Evolutionary conservation across 1,140 invertebrate genomes (phyloP).

Genomic region (Drosophila takahashii): DNA sequence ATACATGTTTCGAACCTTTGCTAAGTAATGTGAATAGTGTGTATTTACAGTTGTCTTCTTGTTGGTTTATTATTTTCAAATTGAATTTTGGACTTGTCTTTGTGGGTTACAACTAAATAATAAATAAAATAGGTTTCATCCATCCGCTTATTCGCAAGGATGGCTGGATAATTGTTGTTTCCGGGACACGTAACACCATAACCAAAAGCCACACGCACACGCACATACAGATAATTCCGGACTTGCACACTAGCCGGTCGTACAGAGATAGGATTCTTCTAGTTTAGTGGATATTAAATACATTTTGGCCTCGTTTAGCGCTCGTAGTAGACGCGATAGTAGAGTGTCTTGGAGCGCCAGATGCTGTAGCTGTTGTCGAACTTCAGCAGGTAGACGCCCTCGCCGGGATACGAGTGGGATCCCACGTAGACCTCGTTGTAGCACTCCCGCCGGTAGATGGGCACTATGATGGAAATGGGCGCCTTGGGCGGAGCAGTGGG

Average conservation of each 20-base stretch:
- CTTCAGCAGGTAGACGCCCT: constrained; percentile 98
- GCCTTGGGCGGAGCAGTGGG: constrained; percentile 84
- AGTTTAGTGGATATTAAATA: constrained; percentile 26
- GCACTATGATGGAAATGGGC: constrained; percentile 92
- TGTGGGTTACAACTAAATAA: constrained; percentile 67
- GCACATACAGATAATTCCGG: constrained; percentile 12
- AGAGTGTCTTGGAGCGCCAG: constrained; percentile 99
- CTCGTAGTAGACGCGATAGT: constrained; percentile 99
- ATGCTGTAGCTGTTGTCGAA: constrained; percentile 99
- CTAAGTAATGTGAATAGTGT: neutral
- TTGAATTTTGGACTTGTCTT: constrained; percentile 30
- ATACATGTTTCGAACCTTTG: neutral
- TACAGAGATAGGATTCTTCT: constrained; percentile 30
- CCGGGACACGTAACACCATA: constrained; percentile 18
- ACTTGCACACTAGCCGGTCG: constrained; percentile 19
- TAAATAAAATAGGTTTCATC: constrained; percentile 65
- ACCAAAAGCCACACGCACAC: constrained; percentile 21
- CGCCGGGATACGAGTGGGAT: constrained; percentile 97
- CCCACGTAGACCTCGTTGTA: constrained; percentile 99
- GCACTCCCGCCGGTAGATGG: constrained; percentile 97
- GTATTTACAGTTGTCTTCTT: constrained; percentile 23
- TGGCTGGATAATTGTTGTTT: neutral
- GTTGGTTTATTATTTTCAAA: constrained; percentile 42
- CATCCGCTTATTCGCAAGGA: constrained; percentile 7
- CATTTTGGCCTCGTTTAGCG: constrained; percentile 85